Evolutionary conservation across 1,140 invertebrate genomes (phyloP).

Genomic region (Cotesia typhae): DNA sequence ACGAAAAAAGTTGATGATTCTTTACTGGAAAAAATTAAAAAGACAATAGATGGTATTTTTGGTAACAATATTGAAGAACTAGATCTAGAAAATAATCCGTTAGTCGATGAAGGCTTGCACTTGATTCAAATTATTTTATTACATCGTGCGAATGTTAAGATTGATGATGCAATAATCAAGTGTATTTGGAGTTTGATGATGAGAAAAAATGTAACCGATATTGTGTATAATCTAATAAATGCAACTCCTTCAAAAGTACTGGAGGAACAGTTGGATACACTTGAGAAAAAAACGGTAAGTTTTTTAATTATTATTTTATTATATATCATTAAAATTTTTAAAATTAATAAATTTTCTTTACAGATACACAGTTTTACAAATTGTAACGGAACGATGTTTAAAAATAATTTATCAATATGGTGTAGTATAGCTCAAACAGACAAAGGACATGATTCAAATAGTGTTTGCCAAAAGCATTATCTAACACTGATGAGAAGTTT

Average conservation of each 20-base stretch:
- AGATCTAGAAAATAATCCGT: conserved; percentile 25
- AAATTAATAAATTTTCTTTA: conserved; percentile 11
- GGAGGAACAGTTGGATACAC: conserved; percentile 31
- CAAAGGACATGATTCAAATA: conserved; percentile 41
- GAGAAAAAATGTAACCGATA: conserved; percentile 39
- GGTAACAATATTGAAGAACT: conserved; percentile 19
- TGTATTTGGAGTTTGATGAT: conserved; percentile 44
- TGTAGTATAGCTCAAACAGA: conserved; percentile 39
- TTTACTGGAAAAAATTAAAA: conserved; percentile 38
- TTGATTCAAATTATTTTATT: conserved; percentile 44
- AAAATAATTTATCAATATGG: conserved; percentile 44
- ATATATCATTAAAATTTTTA: neutral
- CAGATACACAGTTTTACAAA: conserved; percentile 37
- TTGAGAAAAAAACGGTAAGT: conserved; percentile 38
- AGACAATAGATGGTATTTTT: conserved; percentile 42
- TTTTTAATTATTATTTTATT: neutral
- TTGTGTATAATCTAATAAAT: conserved; percentile 41
- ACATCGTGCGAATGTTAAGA: conserved; percentile 38
- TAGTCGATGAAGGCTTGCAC: conserved; percentile 43
- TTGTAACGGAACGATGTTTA: conserved; percentile 32
- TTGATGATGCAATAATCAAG: conserved; percentile 35
- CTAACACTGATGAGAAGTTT: conserved; percentile 35
- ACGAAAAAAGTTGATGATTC: conserved; percentile 37
- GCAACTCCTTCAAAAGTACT: conserved; percentile 37
- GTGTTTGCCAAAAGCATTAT: conserved; percentile 30